Percentiles rank a stretch among this genome's conserved stretches.
These are phyloP conservation scores for Diachrysia chrysitis DNA, from an alignment of 2,888 invertebrate species.

Conservation along the genomic window DNA sequence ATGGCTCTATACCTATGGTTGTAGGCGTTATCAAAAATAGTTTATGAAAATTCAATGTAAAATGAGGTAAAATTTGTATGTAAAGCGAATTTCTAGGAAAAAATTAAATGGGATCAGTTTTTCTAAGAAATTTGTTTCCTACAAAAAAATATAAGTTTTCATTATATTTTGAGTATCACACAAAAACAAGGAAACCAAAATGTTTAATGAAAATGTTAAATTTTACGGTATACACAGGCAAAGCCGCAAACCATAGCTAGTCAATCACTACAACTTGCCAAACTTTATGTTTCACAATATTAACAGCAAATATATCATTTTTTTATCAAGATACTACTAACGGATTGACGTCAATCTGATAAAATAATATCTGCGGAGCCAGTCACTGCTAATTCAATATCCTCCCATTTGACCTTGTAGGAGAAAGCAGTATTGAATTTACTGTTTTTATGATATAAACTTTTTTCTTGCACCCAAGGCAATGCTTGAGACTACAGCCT, in stretches of 20 bases:
- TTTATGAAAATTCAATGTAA: no score
- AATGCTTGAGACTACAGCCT: not conserved
- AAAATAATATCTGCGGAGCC: not conserved
- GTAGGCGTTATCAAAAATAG: no score
- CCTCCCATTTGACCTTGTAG: not conserved
- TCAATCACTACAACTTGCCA: not conserved
- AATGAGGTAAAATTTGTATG: no score
- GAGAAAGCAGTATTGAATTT: not conserved
- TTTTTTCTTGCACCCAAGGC: not conserved
- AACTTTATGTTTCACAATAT: conserved; percentile 2
- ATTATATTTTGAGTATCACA: no score
- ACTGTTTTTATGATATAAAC: not conserved
- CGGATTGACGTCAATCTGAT: not conserved
- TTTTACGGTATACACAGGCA: no score
- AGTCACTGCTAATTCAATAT: conserved; percentile 2
- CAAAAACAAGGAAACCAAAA: no score
- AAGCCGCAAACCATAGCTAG: not conserved
- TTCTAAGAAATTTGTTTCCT: no score
- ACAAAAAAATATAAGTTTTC: no score
- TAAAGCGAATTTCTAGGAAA: no score
- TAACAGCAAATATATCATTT: not conserved
- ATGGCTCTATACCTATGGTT: not conserved
- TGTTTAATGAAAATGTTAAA: no score
- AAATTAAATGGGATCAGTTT: no score
- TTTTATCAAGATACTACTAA: not conserved